Percentiles rank a stretch among this genome's conserved stretches.
Evolutionary conservation across 2,113 vertebrate species (phyloP).

Genomic region (Phyllostomus hastatus): DNA sequence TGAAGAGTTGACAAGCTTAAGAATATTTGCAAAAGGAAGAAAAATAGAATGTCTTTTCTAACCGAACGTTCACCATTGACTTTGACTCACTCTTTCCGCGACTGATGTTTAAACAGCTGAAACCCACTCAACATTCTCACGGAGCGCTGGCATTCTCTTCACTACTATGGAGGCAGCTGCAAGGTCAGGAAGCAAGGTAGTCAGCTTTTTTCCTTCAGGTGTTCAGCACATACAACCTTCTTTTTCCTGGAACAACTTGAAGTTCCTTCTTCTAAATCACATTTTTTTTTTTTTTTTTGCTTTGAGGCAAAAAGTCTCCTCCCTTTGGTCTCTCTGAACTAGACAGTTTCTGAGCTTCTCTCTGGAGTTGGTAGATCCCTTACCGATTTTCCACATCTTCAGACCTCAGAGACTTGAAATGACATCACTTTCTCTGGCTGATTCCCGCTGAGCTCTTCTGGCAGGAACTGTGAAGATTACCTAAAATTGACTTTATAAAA

Average conservation of each 20-base stretch:
- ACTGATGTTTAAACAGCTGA: slow-evolving; percentile 21
- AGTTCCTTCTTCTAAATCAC: slow-evolving; percentile 47
- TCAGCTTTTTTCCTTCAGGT: slow-evolving; percentile 29
- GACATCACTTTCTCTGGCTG: slow-evolving; percentile 26
- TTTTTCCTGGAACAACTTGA: slow-evolving; percentile 48
- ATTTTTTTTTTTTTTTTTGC: not conserved
- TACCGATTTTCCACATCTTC: not conserved
- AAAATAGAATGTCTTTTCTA: slow-evolving; percentile 5
- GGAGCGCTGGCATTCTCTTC: not conserved
- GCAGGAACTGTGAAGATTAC: slow-evolving; percentile 15
- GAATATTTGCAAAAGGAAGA: not conserved
- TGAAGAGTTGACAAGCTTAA: not conserved
- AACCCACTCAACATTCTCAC: slow-evolving; percentile 11
- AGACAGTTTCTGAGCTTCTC: not conserved
- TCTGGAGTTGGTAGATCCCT: not conserved
- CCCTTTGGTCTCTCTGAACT: not conserved
- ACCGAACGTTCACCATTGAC: not conserved
- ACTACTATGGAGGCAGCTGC: slow-evolving; percentile 2
- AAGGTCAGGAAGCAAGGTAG: slow-evolving; percentile 24
- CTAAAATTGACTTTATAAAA: slow-evolving; percentile 12
- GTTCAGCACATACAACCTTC: slow-evolving; percentile 29
- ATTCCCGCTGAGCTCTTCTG: not conserved
- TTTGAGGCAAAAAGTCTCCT: slow-evolving; percentile 38
- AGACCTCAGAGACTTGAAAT: slow-evolving; percentile 11
- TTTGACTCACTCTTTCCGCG: not conserved